phyloP scores from a whole-genome alignment of 2,888 invertebrate species.

The Mechanitis mazaeus region DNA sequence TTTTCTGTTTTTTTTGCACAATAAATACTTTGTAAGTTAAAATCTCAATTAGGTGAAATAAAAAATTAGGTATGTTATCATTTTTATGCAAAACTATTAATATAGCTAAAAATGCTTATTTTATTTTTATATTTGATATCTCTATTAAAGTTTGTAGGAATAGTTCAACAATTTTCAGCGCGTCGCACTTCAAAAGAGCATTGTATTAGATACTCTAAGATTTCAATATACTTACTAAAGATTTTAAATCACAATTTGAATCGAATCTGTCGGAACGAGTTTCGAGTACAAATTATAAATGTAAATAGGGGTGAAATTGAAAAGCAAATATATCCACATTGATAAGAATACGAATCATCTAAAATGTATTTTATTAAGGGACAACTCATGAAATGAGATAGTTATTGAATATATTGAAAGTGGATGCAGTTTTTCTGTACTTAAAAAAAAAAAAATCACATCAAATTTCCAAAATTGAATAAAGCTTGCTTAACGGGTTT shows the following conservation, averaged over 20 bases:
- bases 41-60: too few relatives aligned
- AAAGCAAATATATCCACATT: slow-evolving; percentile 23
- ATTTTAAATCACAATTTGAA: slow-evolving; percentile 11
- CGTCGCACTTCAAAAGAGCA: too few relatives aligned
- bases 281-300: slow-evolving; percentile 22
- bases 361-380: slow-evolving; percentile 14
- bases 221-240: slow-evolving; percentile 11
- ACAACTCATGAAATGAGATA: slow-evolving; percentile 21
- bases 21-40: too few relatives aligned
- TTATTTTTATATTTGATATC: too few relatives aligned
- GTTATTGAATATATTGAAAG: slow-evolving; percentile 17
- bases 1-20: too few relatives aligned
- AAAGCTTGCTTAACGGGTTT: slow-evolving; percentile 8
- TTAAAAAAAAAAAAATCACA: slow-evolving; percentile 18
- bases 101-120: too few relatives aligned
- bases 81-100: too few relatives aligned
- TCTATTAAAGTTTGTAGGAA: too few relatives aligned
- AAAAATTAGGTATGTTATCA: too few relatives aligned
- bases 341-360: slow-evolving; percentile 22
- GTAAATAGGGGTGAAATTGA: slow-evolving; percentile 25
- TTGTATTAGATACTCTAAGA: not conserved
- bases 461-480: slow-evolving; percentile 13
- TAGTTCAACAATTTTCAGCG: too few relatives aligned
- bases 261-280: slow-evolving; percentile 18
- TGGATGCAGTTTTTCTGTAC: slow-evolving; percentile 22